Conservation (phyloP, 2,888 invertebrate species). For the Lepidocyrtinus sp. region DNA sequence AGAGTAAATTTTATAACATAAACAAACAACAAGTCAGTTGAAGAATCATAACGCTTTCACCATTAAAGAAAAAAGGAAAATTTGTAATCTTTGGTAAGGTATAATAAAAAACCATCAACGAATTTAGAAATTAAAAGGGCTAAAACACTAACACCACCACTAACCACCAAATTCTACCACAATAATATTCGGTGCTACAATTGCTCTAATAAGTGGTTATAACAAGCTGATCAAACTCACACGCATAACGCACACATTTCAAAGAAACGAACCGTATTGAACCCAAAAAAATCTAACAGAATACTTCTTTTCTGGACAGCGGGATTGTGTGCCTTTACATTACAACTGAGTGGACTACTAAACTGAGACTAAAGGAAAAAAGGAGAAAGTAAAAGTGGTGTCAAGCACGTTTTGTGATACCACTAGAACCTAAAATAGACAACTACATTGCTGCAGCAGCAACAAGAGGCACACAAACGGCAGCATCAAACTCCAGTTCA, state of each 20-base stretch:
- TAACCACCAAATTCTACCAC: background rate
- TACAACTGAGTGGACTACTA: constrained; percentile 25
- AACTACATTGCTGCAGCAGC: constrained; percentile 11
- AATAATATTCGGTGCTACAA: background rate
- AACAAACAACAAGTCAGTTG: too few species aligned
- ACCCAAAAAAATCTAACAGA: background rate
- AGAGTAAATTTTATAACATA: too few species aligned
- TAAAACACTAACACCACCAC: background rate
- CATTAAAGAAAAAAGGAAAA: too few species aligned
- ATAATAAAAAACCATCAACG: too few species aligned
- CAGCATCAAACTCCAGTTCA: background rate
- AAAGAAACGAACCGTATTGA: background rate
- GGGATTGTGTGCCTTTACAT: background rate
- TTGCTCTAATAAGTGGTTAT: too few species aligned
- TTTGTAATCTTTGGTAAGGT: too few species aligned
- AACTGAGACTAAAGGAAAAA: background rate
- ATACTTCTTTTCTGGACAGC: constrained; percentile 7
- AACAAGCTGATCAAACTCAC: too few species aligned
- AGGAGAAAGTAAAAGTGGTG: constrained; percentile 19
- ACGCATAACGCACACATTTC: background rate
- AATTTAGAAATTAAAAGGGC: background rate
- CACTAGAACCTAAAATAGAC: background rate
- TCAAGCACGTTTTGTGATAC: constrained; percentile 9
- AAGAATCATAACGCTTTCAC: too few species aligned
- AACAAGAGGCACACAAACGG: constrained; percentile 12